phyloP scores from a whole-genome alignment of 2,888 invertebrate genomes.

The Druceiella hillmani region DNA sequence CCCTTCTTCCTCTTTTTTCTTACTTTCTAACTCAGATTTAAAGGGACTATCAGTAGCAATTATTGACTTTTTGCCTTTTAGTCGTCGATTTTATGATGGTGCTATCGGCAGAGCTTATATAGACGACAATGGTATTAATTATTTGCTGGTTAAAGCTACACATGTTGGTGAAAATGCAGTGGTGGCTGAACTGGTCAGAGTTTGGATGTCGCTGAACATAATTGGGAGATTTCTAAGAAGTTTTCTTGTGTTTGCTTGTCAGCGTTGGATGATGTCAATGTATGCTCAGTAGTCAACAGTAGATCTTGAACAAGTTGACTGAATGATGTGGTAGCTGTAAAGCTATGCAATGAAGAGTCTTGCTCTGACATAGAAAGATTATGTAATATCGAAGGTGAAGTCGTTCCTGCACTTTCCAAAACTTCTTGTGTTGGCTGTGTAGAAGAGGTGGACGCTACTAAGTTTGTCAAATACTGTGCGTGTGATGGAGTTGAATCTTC shows the following conservation, averaged over 20 bases:
- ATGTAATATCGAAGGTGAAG: neutral
- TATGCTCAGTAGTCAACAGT: slow-evolving; percentile 4
- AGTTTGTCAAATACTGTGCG: too few relatives aligned
- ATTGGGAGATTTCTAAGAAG: slow-evolving; percentile 6
- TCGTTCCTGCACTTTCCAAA: slow-evolving; percentile 6
- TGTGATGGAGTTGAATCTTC: too few relatives aligned
- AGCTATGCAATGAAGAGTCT: neutral
- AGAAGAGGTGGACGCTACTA: slow-evolving; percentile 7
- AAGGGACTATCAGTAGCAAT: neutral
- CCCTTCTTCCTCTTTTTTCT: slow-evolving; percentile 4
- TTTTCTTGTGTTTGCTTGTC: slow-evolving; percentile 9
- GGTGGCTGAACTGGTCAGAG: slow-evolving; percentile 5
- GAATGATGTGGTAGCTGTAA: slow-evolving; percentile 6
- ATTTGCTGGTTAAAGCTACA: slow-evolving; percentile 13
- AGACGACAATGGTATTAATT: slow-evolving; percentile 1
- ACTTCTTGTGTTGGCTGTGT: slow-evolving; percentile 5
- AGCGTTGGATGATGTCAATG: slow-evolving; percentile 8
- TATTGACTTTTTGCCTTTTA: neutral
- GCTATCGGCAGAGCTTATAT: neutral
- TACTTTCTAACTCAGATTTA: slow-evolving; percentile 1
- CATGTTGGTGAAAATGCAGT: neutral
- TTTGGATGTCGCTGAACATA: slow-evolving; percentile 7
- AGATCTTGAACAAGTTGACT: slow-evolving; percentile 4
- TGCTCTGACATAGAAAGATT: neutral
- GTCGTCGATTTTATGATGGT: neutral